phyloP scores from a whole-genome alignment of 2,888 invertebrate species.

The Noctua pronuba region DNA sequence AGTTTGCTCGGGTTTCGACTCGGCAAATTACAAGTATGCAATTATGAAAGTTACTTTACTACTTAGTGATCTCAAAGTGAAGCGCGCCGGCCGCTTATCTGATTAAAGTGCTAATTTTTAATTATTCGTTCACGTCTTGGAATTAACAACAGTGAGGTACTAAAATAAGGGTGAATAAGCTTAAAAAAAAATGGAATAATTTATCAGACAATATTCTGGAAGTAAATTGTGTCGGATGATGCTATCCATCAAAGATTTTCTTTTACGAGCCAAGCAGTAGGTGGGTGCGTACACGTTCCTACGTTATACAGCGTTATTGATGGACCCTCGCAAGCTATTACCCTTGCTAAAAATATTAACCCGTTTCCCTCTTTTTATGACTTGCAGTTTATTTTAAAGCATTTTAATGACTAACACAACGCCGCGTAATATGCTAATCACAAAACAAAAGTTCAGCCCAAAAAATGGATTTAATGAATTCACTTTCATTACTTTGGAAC shows the following conservation, averaged over 20 bases:
- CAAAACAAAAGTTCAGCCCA: slow-evolving; percentile 59
- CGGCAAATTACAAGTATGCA: slow-evolving; percentile 66
- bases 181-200: slow-evolving; percentile 64
- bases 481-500: slow-evolving; percentile 45
- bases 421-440: slow-evolving; percentile 65
- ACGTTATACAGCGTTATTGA: slow-evolving; percentile 70
- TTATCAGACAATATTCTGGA: slow-evolving; percentile 71
- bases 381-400: slow-evolving; percentile 66
- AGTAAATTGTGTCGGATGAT: slow-evolving; percentile 68
- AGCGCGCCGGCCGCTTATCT: slow-evolving; percentile 66
- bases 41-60: slow-evolving; percentile 69
- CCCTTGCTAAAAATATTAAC: slow-evolving; percentile 64
- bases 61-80: slow-evolving; percentile 66
- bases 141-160: slow-evolving; percentile 64
- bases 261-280: slow-evolving; percentile 65
- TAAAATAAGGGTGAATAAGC: slow-evolving; percentile 34
- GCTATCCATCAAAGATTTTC: slow-evolving; percentile 77
- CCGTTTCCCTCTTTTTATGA: slow-evolving; percentile 66
- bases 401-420: slow-evolving; percentile 62
- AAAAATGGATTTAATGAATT: slow-evolving; percentile 62
- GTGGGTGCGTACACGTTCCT: slow-evolving; percentile 61
- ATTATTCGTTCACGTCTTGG: slow-evolving; percentile 66
- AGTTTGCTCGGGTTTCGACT: slow-evolving; percentile 59
- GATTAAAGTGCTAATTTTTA: slow-evolving; percentile 70
- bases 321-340: slow-evolving; percentile 63